Percentiles rank a stretch among this genome's conserved stretches.
Conservation (phyloP, 2,797 vertebrate genomes). For the Manis javanica region DNA sequence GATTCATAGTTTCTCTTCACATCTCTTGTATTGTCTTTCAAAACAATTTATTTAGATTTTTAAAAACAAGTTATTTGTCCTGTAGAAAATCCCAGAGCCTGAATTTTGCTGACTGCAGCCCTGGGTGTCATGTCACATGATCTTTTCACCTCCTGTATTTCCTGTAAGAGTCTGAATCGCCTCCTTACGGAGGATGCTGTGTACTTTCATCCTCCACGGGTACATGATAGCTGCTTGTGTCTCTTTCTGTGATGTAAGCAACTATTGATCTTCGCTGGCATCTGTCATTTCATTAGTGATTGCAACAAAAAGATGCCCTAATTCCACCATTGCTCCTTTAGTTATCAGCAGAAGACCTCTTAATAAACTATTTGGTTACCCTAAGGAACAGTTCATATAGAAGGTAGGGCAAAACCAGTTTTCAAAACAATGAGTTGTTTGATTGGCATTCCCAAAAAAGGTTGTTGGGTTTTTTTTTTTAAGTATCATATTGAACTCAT, state of each 20-base stretch:
- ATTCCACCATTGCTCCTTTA: conserved; percentile 20
- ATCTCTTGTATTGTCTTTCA: neutral
- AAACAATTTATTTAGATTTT: neutral
- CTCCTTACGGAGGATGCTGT: neutral
- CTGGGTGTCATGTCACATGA: neutral
- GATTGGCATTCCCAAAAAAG: neutral
- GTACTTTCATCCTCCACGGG: neutral
- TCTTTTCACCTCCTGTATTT: neutral
- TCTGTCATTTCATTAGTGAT: neutral
- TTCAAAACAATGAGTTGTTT: neutral
- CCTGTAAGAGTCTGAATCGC: neutral
- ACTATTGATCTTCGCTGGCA: neutral
- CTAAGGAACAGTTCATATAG: neutral
- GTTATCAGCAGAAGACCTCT: neutral
- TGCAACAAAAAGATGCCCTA: neutral
- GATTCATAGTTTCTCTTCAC: neutral
- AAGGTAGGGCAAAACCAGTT: neutral
- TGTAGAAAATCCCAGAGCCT: neutral
- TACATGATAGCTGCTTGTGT: neutral
- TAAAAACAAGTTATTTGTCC: neutral
- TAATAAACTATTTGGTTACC: neutral
- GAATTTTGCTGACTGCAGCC: neutral
- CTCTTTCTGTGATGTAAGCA: neutral
- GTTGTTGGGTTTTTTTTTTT: neutral
- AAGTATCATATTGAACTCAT: neutral